A percentile compares a stretch with the other conserved stretches of the same genome.
phyloP scores from a whole-genome alignment of 2,113 vertebrate species.

The Datnioides undecimradiatus region DNA sequence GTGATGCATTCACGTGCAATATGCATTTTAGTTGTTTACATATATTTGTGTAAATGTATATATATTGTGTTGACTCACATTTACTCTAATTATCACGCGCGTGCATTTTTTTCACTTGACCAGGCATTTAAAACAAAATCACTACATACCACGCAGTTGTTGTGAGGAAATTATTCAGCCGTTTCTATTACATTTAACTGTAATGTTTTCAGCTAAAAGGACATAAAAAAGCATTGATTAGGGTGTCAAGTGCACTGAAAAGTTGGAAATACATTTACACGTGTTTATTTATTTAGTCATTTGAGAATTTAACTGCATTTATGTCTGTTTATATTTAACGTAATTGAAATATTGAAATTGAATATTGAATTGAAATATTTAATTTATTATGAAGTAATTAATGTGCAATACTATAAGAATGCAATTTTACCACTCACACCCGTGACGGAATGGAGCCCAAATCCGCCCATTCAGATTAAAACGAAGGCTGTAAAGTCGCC shows the following conservation, averaged over 20 bases:
- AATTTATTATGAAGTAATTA: not conserved
- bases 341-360: too few species aligned
- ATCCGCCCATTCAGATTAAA: constrained; percentile 6
- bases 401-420: not conserved
- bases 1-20: not conserved
- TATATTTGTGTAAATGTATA: not conserved
- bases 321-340: not conserved
- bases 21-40: not conserved
- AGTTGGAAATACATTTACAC: not conserved
- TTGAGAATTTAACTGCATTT: not conserved
- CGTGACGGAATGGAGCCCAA: not conserved
- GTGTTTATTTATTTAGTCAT: not conserved
- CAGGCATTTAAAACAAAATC: not conserved
- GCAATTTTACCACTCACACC: constrained; percentile 4
- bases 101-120: not conserved
- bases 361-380: too few species aligned
- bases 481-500: constrained; percentile 8
- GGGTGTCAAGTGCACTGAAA: not conserved
- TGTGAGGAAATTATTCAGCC: too few species aligned
- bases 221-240: too few species aligned
- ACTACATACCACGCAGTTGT: too few species aligned
- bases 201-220: too few species aligned
- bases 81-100: too few species aligned
- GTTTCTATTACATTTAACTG: not conserved
- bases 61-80: not conserved